These are phyloP conservation scores for Turritopsis dohrnii DNA, from an alignment of 30 jellyfish, hydroid and myxozoan genomes.

Conservation along the genomic window DNA sequence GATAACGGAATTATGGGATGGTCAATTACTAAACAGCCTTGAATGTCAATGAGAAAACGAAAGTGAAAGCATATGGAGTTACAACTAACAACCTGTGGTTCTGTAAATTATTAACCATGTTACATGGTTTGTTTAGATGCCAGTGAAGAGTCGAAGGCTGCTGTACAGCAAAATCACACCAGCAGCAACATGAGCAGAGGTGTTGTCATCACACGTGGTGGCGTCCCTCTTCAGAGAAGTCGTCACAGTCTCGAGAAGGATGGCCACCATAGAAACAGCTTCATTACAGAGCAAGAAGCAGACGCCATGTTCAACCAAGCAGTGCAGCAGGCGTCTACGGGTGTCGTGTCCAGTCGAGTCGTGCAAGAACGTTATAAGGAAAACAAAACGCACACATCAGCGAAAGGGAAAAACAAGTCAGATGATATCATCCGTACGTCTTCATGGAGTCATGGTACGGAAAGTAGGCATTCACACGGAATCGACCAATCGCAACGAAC, in stretches of 20 bases:
- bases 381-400: background rate
- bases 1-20: no score
- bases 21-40: no score
- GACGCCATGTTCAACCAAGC: background rate
- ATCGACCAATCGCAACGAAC: conserved; percentile 16
- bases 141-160: background rate
- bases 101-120: background rate
- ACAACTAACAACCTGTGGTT: no score
- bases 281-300: conserved; percentile 10
- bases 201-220: background rate
- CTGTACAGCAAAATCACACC: background rate
- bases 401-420: background rate
- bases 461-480: background rate
- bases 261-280: background rate
- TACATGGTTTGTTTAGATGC: background rate
- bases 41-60: no score
- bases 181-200: background rate
- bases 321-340: conserved; percentile 1
- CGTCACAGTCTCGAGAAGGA: background rate
- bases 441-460: conserved; percentile 1
- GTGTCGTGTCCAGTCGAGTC: no score
- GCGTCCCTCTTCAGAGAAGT: background rate
- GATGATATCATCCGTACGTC: background rate
- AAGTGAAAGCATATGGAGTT: no score
- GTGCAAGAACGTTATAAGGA: background rate